These are phyloP conservation scores for Caenorhabditis brenneri DNA, from an alignment of 1,140 invertebrate species.

Conservation along the genomic window DNA sequence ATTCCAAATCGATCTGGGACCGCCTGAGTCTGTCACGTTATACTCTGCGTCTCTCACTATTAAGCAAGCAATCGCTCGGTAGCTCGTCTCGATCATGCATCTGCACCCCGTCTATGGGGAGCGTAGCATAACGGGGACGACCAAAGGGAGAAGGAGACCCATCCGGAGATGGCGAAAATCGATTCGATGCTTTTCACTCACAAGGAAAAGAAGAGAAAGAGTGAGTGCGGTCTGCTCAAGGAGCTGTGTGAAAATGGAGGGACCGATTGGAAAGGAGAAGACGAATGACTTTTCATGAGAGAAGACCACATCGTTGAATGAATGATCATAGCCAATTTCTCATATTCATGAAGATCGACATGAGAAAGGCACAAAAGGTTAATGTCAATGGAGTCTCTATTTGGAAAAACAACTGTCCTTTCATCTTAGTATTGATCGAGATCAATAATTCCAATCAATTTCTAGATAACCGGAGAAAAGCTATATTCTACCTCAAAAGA, in stretches of 20 bases:
- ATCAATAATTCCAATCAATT: too few relatives aligned
- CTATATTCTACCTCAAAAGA: too few relatives aligned
- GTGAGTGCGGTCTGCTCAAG: conserved; percentile 12
- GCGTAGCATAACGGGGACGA: conserved; percentile 1
- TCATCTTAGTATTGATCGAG: too few relatives aligned
- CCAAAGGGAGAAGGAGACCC: conserved; percentile 17
- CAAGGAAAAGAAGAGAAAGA: background rate
- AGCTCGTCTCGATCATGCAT: conserved; percentile 40
- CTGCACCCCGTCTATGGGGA: conserved; percentile 22
- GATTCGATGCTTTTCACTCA: conserved; percentile 37
- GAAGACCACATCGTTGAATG: background rate
- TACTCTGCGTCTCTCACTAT: conserved; percentile 8
- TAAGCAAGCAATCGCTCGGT: background rate
- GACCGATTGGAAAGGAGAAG: background rate
- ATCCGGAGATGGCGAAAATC: conserved; percentile 41
- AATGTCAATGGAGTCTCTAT: too few relatives aligned
- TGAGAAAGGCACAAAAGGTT: too few relatives aligned
- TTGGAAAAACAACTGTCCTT: too few relatives aligned
- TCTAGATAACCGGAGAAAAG: too few relatives aligned
- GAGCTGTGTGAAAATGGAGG: background rate
- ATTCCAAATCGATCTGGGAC: conserved; percentile 41
- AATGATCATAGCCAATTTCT: background rate
- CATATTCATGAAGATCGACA: background rate
- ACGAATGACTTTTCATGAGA: background rate
- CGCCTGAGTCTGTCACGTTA: conserved; percentile 42